Evolutionary conservation across 1,140 invertebrate species (phyloP).

Genomic region (Melipona quadrifasciata): DNA sequence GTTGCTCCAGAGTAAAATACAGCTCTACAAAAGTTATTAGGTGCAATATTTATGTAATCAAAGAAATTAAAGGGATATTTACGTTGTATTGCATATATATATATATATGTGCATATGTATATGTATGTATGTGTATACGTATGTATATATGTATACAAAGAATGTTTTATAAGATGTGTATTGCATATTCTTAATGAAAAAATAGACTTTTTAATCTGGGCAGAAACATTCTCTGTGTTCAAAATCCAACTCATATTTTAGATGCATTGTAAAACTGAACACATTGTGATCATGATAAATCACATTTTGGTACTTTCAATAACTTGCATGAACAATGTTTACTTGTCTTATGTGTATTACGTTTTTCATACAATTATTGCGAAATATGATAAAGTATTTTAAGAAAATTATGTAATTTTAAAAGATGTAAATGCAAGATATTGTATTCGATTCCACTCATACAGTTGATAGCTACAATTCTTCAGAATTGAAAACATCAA

Average conservation of each 20-base stretch:
- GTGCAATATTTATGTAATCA: slow-evolving; percentile 15
- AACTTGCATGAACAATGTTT: neutral
- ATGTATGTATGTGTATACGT: neutral
- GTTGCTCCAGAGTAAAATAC: slow-evolving; percentile 37
- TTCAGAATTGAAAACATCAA: neutral
- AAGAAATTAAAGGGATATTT: slow-evolving; percentile 18
- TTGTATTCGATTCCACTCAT: neutral
- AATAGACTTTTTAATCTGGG: neutral
- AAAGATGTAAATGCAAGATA: neutral
- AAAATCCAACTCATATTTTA: neutral
- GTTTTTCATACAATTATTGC: neutral
- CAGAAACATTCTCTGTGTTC: neutral
- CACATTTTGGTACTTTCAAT: neutral
- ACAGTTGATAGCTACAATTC: neutral
- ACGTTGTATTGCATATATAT: neutral
- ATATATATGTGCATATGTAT: neutral
- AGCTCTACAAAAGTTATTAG: slow-evolving; percentile 38
- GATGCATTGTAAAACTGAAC: neutral
- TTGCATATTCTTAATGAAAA: neutral
- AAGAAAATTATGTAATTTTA: neutral
- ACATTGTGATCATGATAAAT: neutral
- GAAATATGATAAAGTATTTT: neutral
- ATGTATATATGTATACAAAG: neutral
- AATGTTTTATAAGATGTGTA: neutral
- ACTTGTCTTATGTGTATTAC: neutral